Evolutionary conservation across 2,888 invertebrate genomes (phyloP).

Genomic region (Drosophila yooni): DNA sequence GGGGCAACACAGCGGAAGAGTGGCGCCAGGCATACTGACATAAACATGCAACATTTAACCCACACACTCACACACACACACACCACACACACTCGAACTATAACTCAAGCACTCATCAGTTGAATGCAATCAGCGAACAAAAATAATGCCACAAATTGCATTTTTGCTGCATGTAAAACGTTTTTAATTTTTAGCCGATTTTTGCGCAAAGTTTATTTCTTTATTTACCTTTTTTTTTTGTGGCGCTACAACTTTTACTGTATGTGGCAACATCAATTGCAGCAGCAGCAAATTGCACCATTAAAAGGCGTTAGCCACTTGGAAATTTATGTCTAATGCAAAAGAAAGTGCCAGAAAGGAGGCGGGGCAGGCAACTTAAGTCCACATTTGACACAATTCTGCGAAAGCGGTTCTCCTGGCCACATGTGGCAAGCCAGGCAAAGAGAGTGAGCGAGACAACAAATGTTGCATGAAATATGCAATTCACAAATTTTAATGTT

Average conservation of each 20-base stretch:
- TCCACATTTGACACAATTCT: slow-evolving; percentile 57
- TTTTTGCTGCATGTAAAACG: slow-evolving; percentile 42
- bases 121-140: slow-evolving; percentile 71
- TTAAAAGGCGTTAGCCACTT: slow-evolving; percentile 57
- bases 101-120: slow-evolving; percentile 49
- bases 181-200: slow-evolving; percentile 29
- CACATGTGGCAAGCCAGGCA: slow-evolving; percentile 16
- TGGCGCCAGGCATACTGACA: background rate
- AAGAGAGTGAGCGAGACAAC: background rate
- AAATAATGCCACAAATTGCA: slow-evolving; percentile 65
- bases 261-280: slow-evolving; percentile 5
- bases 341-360: slow-evolving; percentile 66
- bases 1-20: slow-evolving; percentile 6
- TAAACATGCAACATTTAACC: slow-evolving; percentile 53
- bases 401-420: slow-evolving; percentile 11
- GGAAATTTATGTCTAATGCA: slow-evolving; percentile 48
- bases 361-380: slow-evolving; percentile 42
- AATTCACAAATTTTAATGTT: background rate
- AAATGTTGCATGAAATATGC: slow-evolving; percentile 5
- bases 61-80: slow-evolving; percentile 25
- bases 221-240: slow-evolving; percentile 10
- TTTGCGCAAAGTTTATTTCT: slow-evolving; percentile 8
- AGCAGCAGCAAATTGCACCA: slow-evolving; percentile 28
- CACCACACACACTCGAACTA: slow-evolving; percentile 13
- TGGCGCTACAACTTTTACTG: slow-evolving; percentile 54